A percentile compares a stretch with the other conserved stretches of the same genome.
Evolutionary conservation across 2,797 vertebrate genomes (phyloP).

Genomic region (Esox masquinongy): DNA sequence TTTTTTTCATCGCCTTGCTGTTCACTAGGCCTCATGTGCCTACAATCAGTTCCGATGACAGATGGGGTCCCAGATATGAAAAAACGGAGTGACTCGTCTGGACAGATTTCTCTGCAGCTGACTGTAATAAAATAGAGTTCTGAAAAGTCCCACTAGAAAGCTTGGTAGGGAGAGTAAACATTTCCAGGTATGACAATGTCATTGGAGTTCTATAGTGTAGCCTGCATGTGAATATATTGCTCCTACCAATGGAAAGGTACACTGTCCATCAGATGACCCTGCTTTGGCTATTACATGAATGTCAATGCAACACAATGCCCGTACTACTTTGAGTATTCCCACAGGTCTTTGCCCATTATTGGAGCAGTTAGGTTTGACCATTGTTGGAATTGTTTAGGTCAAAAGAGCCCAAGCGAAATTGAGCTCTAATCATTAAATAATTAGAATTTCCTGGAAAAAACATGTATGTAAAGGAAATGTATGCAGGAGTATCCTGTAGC

Average conservation of each 20-base stretch:
- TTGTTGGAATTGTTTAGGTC: conserved; percentile 35
- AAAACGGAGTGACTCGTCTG: conserved; percentile 31
- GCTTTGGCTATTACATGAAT: neutral
- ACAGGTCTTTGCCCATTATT: conserved; percentile 15
- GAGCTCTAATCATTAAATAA: conserved; percentile 37
- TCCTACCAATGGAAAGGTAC: neutral
- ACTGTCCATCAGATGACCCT: neutral
- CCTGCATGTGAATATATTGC: neutral
- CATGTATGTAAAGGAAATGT: neutral
- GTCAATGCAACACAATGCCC: neutral
- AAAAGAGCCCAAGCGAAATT: conserved; percentile 50
- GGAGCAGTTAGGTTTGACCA: conserved; percentile 5
- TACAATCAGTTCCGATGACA: conserved; percentile 53
- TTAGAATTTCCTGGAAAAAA: conserved; percentile 45
- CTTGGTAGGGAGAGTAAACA: conserved; percentile 1
- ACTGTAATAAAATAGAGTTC: conserved; percentile 23
- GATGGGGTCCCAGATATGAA: conserved; percentile 46
- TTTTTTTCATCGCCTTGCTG: conserved; percentile 43
- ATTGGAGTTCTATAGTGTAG: neutral
- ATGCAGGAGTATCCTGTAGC: too few species aligned
- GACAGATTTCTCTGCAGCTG: conserved; percentile 33
- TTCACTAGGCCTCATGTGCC: conserved; percentile 35
- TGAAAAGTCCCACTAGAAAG: conserved; percentile 10
- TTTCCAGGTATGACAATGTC: neutral
- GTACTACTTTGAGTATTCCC: conserved; percentile 25